phyloP scores from a whole-genome alignment of 2,888 invertebrate species.

The Ichneumoninae sp. region DNA sequence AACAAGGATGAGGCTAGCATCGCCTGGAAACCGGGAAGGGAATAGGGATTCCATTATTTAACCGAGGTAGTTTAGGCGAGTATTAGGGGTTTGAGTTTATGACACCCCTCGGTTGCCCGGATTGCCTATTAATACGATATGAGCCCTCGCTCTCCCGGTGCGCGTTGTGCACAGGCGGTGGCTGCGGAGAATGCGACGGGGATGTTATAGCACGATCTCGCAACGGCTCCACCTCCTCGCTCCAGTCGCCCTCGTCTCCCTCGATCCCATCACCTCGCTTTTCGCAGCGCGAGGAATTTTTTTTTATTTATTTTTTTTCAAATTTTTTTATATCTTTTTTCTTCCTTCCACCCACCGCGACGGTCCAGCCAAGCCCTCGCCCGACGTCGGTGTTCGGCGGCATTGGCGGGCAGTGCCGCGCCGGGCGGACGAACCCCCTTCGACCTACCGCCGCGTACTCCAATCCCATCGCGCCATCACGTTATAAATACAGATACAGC shows the following conservation, averaged over 20 bases:
- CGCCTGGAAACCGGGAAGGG: slow-evolving; percentile 70
- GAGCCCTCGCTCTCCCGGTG: slow-evolving; percentile 79
- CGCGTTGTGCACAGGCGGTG: slow-evolving; percentile 24
- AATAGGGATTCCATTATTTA: slow-evolving; percentile 84
- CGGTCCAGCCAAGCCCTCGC: slow-evolving; percentile 64
- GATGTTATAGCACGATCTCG: slow-evolving; percentile 40
- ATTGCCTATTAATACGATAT: slow-evolving; percentile 85
- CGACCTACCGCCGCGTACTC: slow-evolving; percentile 45
- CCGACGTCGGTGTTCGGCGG: slow-evolving; percentile 47
- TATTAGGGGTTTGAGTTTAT: slow-evolving; percentile 84
- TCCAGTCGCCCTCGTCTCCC: slow-evolving; percentile 66
- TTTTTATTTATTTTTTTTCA: slow-evolving; percentile 38
- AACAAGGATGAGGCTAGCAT: slow-evolving; percentile 6
- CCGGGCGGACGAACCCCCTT: slow-evolving; percentile 55
- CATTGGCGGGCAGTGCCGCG: slow-evolving; percentile 41
- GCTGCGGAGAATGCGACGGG: slow-evolving; percentile 58
- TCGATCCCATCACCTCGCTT: slow-evolving; percentile 67
- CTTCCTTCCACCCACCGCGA: slow-evolving; percentile 63
- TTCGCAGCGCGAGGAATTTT: slow-evolving; percentile 66
- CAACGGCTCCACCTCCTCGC: slow-evolving; percentile 67
- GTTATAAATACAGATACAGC: slow-evolving; percentile 65
- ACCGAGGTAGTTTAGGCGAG: slow-evolving; percentile 84
- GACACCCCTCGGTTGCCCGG: slow-evolving; percentile 84
- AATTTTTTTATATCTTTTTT: slow-evolving; percentile 60
- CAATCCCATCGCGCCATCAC: slow-evolving; percentile 55